Evolutionary conservation across 2,888 invertebrate genomes (phyloP), one percentile per base, ranked within the genome.

Genomic region (Phalera bucephala): DNA sequence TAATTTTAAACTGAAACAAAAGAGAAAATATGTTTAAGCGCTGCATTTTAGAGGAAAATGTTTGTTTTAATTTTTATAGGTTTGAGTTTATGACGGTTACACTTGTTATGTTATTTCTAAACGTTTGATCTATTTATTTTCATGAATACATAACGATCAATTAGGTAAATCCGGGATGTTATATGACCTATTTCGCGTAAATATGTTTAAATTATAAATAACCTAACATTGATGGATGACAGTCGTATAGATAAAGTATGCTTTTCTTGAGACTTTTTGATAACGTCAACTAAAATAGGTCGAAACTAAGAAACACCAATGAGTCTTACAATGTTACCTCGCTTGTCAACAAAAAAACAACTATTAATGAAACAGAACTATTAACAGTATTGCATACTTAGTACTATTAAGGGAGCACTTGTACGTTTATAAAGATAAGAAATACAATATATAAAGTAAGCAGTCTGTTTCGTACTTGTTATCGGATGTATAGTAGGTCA

Each of bases 1-100:
- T 91, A 95, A 91, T 91, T 96, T 95, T 86, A 96, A 91, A 83
- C 93, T 93, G 92, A 69, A 91, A 92, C 83, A 87, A 83, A 64
- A 64, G 52, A 61, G 37, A 56, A 54, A 38, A 37, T 39, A 37
- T 42, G 27, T 40, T 40, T 34, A 32, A 28, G 26, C 29, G 19
- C 33, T 34, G 23, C 43, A 35, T 35, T 37, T 33, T 39, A 27
- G 27, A 25, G 22, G 28, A 38, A 45, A 41, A 45, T 33, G 30
- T 48, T 42, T 47, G 33, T 36, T 40, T 41, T 36, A 25, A 27
- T 44, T 54, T 53, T 52, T 29, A 46, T 41, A 40, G 38, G 32
- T 31, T 14, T 21, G 28, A 12, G 28, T 47, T 47, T 40, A 53
- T 19, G 30, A 25, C 25, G 32, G 36, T 47, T 35, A 30, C 25